These are phyloP conservation scores for Byasa hedistus DNA, from an alignment of 2,888 invertebrate species.

Conservation along the genomic window DNA sequence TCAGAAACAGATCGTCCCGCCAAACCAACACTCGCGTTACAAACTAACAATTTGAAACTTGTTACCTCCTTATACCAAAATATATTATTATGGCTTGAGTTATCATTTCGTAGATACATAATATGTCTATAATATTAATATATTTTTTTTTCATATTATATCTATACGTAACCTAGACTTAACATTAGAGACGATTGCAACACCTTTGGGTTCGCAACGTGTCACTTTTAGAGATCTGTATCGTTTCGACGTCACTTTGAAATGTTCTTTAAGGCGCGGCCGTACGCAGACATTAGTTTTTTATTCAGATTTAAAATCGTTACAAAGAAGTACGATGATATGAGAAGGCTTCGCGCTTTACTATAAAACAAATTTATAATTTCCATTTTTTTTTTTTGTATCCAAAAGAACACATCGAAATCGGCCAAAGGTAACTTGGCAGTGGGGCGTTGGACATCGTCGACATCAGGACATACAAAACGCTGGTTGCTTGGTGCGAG, in stretches of 20 bases:
- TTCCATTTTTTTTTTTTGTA: conserved; percentile 33
- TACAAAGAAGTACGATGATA: conserved; percentile 2
- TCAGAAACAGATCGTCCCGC: background rate
- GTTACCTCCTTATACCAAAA: conserved; percentile 76
- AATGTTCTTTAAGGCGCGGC: background rate
- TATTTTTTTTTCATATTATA: conserved; percentile 58
- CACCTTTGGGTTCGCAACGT: conserved; percentile 71
- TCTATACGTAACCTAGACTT: conserved; percentile 70
- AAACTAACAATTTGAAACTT: conserved; percentile 58
- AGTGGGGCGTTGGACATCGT: no score
- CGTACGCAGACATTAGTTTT: no score
- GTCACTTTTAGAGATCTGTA: conserved; percentile 71
- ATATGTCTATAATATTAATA: conserved; percentile 65
- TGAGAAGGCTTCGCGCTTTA: conserved; percentile 16
- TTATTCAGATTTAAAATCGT: background rate
- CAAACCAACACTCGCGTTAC: conserved; percentile 46
- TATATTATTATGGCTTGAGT: conserved; percentile 79
- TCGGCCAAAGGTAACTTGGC: conserved; percentile 51
- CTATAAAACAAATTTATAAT: conserved; percentile 18
- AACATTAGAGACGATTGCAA: conserved; percentile 70
- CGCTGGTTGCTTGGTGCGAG: conserved; percentile 41
- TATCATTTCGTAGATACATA: conserved; percentile 73
- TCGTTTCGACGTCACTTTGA: conserved; percentile 28
- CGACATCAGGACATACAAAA: conserved; percentile 40
- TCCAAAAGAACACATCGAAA: conserved; percentile 65